Evolutionary conservation across 1,140 invertebrate species (phyloP).

Genomic region (Stratiolaelaps scimitus): DNA sequence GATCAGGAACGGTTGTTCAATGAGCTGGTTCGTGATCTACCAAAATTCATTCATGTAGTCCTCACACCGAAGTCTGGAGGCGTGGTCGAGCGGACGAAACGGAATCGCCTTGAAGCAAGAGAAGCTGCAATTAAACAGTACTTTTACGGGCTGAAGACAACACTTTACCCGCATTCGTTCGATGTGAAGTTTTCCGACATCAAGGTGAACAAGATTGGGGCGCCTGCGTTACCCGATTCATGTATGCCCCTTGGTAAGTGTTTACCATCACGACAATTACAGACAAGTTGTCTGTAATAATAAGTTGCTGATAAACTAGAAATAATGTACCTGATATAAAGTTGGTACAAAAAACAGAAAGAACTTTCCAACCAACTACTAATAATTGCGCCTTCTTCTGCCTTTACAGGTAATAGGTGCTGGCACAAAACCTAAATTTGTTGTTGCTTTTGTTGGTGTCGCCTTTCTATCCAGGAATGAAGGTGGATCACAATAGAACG

Average conservation of each 20-base stretch:
- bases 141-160: slow-evolving; percentile 74
- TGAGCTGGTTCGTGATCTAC: slow-evolving; percentile 82
- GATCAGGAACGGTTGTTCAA: slow-evolving; percentile 93
- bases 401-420: too few relatives aligned
- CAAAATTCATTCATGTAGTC: slow-evolving; percentile 79
- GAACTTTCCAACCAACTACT: too few relatives aligned
- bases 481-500: slow-evolving; percentile 71
- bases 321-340: too few relatives aligned
- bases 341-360: too few relatives aligned
- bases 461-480: slow-evolving; percentile 56
- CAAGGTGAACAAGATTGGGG: slow-evolving; percentile 85
- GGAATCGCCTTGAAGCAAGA: slow-evolving; percentile 56
- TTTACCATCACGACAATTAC: not conserved
- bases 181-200: slow-evolving; percentile 75
- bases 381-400: too few relatives aligned
- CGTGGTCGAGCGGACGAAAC: slow-evolving; percentile 68
- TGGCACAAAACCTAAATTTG: too few relatives aligned
- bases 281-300: too few relatives aligned
- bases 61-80: slow-evolving; percentile 92
- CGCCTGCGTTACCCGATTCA: slow-evolving; percentile 76
- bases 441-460: not conserved
- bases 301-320: too few relatives aligned
- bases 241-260: slow-evolving; percentile 62
- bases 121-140: slow-evolving; percentile 78
- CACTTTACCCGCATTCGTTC: slow-evolving; percentile 80